Conservation (phyloP, 2,113 vertebrate genomes). For the Oryzias melastigma region DNA sequence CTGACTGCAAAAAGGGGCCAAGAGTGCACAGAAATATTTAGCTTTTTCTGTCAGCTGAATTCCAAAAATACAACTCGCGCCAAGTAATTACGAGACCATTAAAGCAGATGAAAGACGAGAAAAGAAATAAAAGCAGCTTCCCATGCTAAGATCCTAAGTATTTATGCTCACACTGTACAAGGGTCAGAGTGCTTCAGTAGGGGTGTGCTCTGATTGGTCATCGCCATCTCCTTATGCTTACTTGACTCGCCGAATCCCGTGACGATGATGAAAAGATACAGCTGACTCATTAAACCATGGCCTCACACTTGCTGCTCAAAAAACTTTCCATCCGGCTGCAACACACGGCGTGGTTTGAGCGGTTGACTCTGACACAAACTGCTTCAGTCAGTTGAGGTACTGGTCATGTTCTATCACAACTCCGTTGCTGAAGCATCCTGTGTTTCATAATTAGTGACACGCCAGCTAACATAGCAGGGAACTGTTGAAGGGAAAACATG, state of each 20-base stretch:
- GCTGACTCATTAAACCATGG: constrained; percentile 1
- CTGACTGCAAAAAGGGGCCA: constrained; percentile 4
- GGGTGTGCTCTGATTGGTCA: constrained; percentile 18
- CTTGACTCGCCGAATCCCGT: constrained; percentile 10
- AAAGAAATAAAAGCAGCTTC: constrained; percentile 23
- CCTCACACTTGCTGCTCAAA: constrained; percentile 13
- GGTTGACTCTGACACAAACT: constrained; percentile 2
- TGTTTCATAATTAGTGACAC: constrained; percentile 50
- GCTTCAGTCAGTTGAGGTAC: constrained; percentile 36
- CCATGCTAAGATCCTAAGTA: neutral
- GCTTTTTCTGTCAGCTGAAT: constrained; percentile 6
- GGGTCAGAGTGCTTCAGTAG: constrained; percentile 22
- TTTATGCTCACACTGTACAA: constrained; percentile 10
- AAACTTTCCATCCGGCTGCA: constrained; percentile 34
- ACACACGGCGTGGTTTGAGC: constrained; percentile 5
- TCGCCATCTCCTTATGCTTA: constrained; percentile 5
- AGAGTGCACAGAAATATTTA: constrained; percentile 13
- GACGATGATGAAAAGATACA: constrained; percentile 2
- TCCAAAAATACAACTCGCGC: neutral
- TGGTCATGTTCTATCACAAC: constrained; percentile 3
- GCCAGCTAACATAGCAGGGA: constrained; percentile 16
- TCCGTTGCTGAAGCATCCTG: constrained; percentile 9
- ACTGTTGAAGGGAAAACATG: constrained; percentile 35
- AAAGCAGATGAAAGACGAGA: constrained; percentile 30
- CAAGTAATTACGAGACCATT: neutral